Conservation (phyloP, 2,888 invertebrate species). For the Eueremaeus valkanovi region DNA sequence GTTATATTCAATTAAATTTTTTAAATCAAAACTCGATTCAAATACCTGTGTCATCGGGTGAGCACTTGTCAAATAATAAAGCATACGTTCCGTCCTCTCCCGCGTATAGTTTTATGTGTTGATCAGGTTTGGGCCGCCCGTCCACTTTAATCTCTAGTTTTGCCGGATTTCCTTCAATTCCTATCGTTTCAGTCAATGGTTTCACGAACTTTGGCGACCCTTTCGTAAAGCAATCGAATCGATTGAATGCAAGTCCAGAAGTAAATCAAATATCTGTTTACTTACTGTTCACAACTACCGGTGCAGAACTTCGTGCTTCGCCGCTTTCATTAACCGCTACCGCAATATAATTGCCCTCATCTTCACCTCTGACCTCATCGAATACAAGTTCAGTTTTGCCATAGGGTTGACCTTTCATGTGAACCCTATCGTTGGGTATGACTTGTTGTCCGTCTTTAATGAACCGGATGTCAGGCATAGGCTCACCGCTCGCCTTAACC, state of each 20-base stretch:
- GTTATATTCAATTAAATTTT: no score
- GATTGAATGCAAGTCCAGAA: not conserved
- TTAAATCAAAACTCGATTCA: not conserved
- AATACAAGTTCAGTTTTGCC: conserved; percentile 58
- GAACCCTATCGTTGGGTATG: conserved; percentile 52
- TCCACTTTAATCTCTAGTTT: conserved; percentile 45
- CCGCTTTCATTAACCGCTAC: conserved; percentile 71
- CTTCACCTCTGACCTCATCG: conserved; percentile 60
- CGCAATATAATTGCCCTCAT: conserved; percentile 79
- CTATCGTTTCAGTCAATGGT: conserved; percentile 41
- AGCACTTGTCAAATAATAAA: conserved; percentile 79
- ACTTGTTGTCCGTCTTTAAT: conserved; percentile 64
- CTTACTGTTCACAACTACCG: conserved; percentile 46
- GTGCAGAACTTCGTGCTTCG: conserved; percentile 52
- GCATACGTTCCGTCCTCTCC: conserved; percentile 86
- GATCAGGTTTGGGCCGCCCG: conserved; percentile 46
- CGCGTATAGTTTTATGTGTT: conserved; percentile 67
- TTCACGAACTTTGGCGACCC: conserved; percentile 44
- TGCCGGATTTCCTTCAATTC: conserved; percentile 73
- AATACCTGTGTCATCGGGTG: conserved; percentile 72
- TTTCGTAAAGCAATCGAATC: conserved; percentile 36
- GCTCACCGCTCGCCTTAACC: conserved; percentile 59
- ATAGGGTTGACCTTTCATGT: conserved; percentile 50
- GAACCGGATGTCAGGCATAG: conserved; percentile 30
- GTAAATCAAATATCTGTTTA: not conserved